phyloP scores from a whole-genome alignment of 2,888 invertebrate species.

The Epinotia brunnichana region DNA sequence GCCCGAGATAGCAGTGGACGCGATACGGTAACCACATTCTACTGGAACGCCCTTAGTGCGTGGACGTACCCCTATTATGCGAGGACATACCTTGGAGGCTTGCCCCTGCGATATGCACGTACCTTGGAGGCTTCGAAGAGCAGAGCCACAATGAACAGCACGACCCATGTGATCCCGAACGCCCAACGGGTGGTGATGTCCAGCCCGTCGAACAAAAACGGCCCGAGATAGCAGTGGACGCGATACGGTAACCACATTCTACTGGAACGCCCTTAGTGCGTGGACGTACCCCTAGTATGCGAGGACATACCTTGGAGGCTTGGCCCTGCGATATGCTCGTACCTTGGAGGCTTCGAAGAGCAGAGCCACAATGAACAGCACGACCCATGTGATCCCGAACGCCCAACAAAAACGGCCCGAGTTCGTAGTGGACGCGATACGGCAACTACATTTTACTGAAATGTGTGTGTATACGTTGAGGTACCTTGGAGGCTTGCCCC shows the following conservation, averaged over 20 bases:
- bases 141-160: constrained; percentile 83
- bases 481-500: no score
- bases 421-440: constrained; percentile 61
- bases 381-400: constrained; percentile 84
- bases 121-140: constrained; percentile 85
- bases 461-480: no score
- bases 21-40: no score
- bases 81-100: constrained; percentile 80
- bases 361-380: constrained; percentile 83
- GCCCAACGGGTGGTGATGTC: constrained; percentile 79
- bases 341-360: constrained; percentile 85
- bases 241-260: no score
- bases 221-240: constrained; percentile 77
- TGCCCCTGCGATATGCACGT: no score
- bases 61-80: no score
- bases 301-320: constrained; percentile 83
- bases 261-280: no score
- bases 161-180: constrained; percentile 84
- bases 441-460: no score
- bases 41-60: no score
- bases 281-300: no score
- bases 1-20: constrained; percentile 77
- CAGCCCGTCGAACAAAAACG: constrained; percentile 86
- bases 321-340: no score
- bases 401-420: constrained; percentile 85